Conservation (phyloP, 1,140 invertebrate species). For the Rhagoletis zephyria region DNA sequence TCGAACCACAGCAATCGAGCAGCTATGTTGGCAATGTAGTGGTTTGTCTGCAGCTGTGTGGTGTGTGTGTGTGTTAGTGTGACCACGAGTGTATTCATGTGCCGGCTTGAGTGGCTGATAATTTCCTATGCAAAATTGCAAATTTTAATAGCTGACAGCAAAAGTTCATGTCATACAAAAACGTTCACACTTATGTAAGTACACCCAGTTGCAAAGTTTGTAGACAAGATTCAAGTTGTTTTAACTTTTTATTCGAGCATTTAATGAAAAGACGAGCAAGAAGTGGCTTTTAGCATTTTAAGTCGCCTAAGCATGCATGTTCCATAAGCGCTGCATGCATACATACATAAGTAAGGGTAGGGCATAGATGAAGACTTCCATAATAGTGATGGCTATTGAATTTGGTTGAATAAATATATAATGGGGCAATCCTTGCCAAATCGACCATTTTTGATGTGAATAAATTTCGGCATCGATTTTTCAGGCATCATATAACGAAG, state of each 20-base stretch:
- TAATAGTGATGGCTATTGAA: too few relatives aligned
- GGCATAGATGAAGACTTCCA: too few relatives aligned
- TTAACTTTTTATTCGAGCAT: slow-evolving; percentile 34
- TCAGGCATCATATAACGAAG: too few relatives aligned
- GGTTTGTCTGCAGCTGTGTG: neutral
- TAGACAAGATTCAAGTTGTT: slow-evolving; percentile 32
- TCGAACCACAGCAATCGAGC: neutral
- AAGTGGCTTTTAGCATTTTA: slow-evolving; percentile 38
- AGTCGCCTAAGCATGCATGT: neutral
- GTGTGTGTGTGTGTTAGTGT: neutral
- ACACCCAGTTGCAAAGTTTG: neutral
- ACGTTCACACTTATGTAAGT: neutral
- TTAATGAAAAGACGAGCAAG: neutral
- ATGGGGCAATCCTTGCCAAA: too few relatives aligned
- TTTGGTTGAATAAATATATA: too few relatives aligned
- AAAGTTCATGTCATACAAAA: slow-evolving; percentile 1
- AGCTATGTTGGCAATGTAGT: neutral
- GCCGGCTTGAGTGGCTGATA: slow-evolving; percentile 3
- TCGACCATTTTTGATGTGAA: too few relatives aligned
- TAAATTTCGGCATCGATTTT: too few relatives aligned
- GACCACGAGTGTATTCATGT: neutral
- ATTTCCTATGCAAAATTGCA: slow-evolving; percentile 27
- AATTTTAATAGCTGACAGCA: slow-evolving; percentile 50
- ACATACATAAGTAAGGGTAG: neutral
- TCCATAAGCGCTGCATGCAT: neutral